Percentiles rank a stretch among this genome's conserved stretches.
These are phyloP conservation scores for Arrhamphus sclerolepis DNA, from an alignment of 2,797 vertebrate genomes.

Conservation along the genomic window DNA sequence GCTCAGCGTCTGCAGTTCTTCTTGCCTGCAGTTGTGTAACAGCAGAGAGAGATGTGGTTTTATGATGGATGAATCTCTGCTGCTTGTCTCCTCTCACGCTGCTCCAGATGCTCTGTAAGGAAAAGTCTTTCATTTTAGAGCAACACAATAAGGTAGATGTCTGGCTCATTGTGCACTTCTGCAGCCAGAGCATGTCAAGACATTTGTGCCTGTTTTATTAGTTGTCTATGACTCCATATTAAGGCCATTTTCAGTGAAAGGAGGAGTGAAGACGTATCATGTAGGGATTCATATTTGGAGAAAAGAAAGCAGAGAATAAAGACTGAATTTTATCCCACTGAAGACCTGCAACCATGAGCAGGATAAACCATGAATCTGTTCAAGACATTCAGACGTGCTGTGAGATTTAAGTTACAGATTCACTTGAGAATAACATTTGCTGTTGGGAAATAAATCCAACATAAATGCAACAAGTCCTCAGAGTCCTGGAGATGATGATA, in stretches of 20 bases:
- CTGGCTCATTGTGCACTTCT: neutral
- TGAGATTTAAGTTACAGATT: no score
- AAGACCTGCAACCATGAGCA: no score
- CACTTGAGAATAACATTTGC: no score
- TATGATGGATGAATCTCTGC: neutral
- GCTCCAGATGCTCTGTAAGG: slow-evolving; percentile 82
- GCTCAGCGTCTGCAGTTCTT: no score
- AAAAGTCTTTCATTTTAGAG: slow-evolving; percentile 81
- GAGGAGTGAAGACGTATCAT: neutral
- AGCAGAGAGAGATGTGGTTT: no score
- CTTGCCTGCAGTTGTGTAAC: no score
- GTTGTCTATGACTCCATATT: neutral
- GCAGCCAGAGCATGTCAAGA: slow-evolving; percentile 33
- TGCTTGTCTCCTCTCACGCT: slow-evolving; percentile 63
- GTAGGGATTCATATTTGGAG: neutral
- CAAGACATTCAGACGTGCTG: no score
- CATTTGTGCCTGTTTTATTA: neutral
- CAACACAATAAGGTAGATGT: slow-evolving; percentile 82
- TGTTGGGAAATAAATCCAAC: no score
- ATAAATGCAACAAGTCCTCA: no score
- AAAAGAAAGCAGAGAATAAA: neutral
- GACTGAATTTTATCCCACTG: neutral
- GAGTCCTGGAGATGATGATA: no score
- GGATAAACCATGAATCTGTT: no score
- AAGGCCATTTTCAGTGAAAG: neutral